A percentile compares a stretch with the other conserved stretches of the same genome.
phyloP scores from a whole-genome alignment of 2,888 invertebrate species.

The Carabus problematicus region DNA sequence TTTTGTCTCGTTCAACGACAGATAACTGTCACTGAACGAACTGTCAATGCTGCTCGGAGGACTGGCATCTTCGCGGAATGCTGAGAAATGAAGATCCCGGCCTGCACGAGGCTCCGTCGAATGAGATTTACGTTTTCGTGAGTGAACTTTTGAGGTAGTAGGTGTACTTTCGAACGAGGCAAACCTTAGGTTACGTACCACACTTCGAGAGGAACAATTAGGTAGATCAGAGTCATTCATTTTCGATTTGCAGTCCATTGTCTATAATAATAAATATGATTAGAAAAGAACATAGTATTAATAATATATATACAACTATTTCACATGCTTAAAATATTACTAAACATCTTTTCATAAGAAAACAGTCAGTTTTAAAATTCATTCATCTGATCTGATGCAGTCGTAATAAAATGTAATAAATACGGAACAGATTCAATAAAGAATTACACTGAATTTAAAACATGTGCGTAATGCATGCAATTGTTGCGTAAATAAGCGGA shows the following conservation, averaged over 20 bases:
- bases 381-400: background rate
- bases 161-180: conserved; percentile 17
- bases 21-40: background rate
- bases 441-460: background rate
- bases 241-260: conserved; percentile 17
- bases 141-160: background rate
- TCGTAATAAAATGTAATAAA: background rate
- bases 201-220: conserved; percentile 8
- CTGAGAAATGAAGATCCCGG: background rate
- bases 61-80: background rate
- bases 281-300: background rate
- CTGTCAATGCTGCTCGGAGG: conserved; percentile 2
- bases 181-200: conserved; percentile 12
- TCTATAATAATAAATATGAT: background rate
- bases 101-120: background rate
- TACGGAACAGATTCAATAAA: background rate
- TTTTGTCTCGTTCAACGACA: background rate
- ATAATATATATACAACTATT: background rate
- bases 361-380: too few relatives aligned
- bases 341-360: too few relatives aligned
- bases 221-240: conserved; percentile 18
- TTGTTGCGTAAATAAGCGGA: too few relatives aligned
- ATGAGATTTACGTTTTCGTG: conserved; percentile 19
- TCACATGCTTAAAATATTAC: background rate
- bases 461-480: too few relatives aligned